These are phyloP conservation scores for Cairina moschata DNA, from an alignment of 2,113 vertebrate genomes.

Conservation along the genomic window DNA sequence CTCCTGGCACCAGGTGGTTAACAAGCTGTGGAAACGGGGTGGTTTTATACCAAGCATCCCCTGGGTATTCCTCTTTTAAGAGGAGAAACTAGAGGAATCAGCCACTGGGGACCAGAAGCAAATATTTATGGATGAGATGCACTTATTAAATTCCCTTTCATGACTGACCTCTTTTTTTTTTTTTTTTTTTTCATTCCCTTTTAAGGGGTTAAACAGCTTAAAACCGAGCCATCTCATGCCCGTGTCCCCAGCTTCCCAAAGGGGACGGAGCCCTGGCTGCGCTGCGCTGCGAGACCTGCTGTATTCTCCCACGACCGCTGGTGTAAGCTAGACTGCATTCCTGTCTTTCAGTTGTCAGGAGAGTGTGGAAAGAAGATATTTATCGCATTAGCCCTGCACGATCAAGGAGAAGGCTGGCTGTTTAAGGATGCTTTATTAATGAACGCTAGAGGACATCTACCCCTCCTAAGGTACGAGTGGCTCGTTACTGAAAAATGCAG, in stretches of 20 bases:
- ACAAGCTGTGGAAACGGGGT: slow-evolving; percentile 1
- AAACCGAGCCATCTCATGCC: not conserved
- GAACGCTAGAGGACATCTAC: slow-evolving; percentile 66
- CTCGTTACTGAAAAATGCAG: slow-evolving; percentile 62
- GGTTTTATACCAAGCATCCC: not conserved
- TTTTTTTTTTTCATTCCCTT: not conserved
- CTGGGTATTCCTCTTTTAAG: not conserved
- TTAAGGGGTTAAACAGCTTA: slow-evolving; percentile 22
- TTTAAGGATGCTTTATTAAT: slow-evolving; percentile 70
- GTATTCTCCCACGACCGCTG: not conserved
- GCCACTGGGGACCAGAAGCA: slow-evolving; percentile 34
- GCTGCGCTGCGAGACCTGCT: not conserved
- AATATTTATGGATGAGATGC: slow-evolving; percentile 40
- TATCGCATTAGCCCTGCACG: slow-evolving; percentile 49
- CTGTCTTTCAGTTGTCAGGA: slow-evolving; percentile 60
- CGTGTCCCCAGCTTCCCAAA: no score
- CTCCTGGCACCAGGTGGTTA: not conserved
- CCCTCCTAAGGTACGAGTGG: slow-evolving; percentile 30
- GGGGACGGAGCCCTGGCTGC: not conserved
- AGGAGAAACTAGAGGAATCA: not conserved
- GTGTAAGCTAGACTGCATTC: slow-evolving; percentile 38
- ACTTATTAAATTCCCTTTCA: slow-evolving; percentile 40
- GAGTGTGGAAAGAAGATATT: slow-evolving; percentile 64
- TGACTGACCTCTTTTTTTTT: not conserved
- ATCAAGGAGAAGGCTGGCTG: slow-evolving; percentile 57